Evolutionary conservation across 2,113 vertebrate genomes (phyloP), one percentile per base, ranked within the genome.

Genomic region (Melanocharis versteri): DNA sequence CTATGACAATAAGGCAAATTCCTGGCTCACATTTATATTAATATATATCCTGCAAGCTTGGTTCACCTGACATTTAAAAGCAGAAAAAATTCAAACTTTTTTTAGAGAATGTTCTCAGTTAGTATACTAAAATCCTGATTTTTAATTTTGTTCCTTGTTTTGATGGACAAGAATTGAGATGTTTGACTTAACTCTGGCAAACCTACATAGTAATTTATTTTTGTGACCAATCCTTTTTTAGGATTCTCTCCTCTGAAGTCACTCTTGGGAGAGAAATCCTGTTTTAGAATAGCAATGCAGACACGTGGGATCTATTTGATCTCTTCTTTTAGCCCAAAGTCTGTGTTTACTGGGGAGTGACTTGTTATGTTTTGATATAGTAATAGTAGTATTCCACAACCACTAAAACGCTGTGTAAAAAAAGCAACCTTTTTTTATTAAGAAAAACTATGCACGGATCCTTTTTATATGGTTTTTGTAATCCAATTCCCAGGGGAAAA

Each of bases 331-430:
- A 97, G 96, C 84, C 57, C 40, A 19, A 71, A 93, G 80, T 83
- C 83, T 96, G 51, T 97, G 78, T 95, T 97, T 97, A 97, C 85
- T 69, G 73, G 95, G 96, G 94, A 97, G 93, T 94, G 88, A 85
- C 94, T 82, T 77, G 40, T 64, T 93, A 57, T 62, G 73, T 95
- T 96, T 93, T 80, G 57, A 64, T 90, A 54, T 50, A 79, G 85
- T 87, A 91, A 96, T 95, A 78, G 80, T 83, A 88, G 91, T 91
- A 92, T 73, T 94, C 87, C 48, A 77, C 80, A 91, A 94, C 96
- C 95, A 75, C 95, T 90, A 91, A 96, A 94, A 89, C 72, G 79
- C 78, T 66, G 39, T 58, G 84, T 70, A 71, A 88, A 89, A 89
- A 91, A 87, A 56, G 76, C 42, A 79, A 56, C 60, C 37, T 37